Evolutionary conservation across 2,113 vertebrate genomes (phyloP).

Genomic region (Silurus meridionalis): DNA sequence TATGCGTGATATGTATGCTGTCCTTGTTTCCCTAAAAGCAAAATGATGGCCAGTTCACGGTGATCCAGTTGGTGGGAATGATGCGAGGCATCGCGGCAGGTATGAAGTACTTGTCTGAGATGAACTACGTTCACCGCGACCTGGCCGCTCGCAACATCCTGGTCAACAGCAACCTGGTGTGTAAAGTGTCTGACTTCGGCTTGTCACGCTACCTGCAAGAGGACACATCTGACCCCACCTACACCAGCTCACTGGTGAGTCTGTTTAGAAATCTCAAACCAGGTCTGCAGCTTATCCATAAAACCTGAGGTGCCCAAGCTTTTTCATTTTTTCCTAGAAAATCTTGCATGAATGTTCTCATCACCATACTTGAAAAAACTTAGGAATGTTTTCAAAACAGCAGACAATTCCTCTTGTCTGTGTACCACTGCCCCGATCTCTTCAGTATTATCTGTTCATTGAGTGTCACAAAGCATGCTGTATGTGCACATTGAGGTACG

Average conservation of each 20-base stretch:
- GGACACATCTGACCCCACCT: conserved; percentile 94
- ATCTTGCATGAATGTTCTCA: too few species aligned
- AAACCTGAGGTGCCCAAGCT: too few species aligned
- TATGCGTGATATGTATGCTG: neutral
- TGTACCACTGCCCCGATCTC: too few species aligned
- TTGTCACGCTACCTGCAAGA: conserved; percentile 97
- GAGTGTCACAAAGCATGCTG: too few species aligned
- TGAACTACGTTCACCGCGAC: conserved; percentile 97
- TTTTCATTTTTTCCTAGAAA: too few species aligned
- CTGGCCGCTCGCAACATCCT: conserved; percentile 96
- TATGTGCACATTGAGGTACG: too few species aligned
- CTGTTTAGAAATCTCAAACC: neutral
- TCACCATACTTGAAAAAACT: too few species aligned
- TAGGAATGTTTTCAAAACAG: too few species aligned
- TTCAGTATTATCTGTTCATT: too few species aligned
- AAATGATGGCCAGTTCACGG: conserved; percentile 97
- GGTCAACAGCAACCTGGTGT: conserved; percentile 97
- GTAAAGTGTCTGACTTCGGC: conserved; percentile 97
- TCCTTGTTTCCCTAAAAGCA: conserved; percentile 72
- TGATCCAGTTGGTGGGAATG: conserved; percentile 98
- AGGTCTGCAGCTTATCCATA: neutral
- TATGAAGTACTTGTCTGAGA: conserved; percentile 97
- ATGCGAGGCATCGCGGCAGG: conserved; percentile 92
- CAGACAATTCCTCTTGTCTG: too few species aligned
- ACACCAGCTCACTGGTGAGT: conserved; percentile 95